phyloP scores from a whole-genome alignment of 2,113 vertebrate species.

The Neolamprologus falcicula region DNA sequence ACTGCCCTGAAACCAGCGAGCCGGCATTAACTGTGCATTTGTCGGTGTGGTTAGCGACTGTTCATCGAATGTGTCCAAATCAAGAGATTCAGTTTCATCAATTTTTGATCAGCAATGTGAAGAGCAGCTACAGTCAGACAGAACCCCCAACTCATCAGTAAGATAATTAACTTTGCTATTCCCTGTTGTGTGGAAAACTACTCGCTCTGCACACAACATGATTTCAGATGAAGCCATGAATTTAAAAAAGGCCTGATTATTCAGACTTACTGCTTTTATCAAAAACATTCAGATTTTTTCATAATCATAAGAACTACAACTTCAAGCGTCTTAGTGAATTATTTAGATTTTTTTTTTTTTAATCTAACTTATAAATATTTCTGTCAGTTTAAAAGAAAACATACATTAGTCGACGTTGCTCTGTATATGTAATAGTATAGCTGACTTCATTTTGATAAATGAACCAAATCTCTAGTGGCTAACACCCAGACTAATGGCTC shows the following conservation, averaged over 20 bases:
- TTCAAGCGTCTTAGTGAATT: background rate
- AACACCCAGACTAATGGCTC: background rate
- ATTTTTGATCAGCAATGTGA: background rate
- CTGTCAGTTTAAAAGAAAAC: background rate
- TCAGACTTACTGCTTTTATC: background rate
- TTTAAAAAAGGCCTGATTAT: background rate
- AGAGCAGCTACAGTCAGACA: background rate
- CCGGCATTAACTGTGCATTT: background rate
- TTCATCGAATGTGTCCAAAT: background rate
- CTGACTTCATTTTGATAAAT: background rate
- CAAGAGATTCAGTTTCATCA: background rate
- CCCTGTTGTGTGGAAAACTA: background rate
- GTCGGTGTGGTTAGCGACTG: background rate
- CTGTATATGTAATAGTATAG: background rate
- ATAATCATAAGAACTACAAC: background rate
- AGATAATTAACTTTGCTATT: background rate
- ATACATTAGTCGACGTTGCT: background rate
- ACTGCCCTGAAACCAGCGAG: background rate
- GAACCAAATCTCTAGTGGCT: background rate
- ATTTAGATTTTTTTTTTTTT: rapidly evolving
- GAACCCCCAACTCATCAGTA: background rate
- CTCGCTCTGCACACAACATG: background rate
- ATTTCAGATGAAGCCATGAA: background rate
- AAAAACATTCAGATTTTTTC: background rate
- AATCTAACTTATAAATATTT: background rate